Conservation (phyloP, 1,140 invertebrate genomes). For the Penaeus chinensis region DNA sequence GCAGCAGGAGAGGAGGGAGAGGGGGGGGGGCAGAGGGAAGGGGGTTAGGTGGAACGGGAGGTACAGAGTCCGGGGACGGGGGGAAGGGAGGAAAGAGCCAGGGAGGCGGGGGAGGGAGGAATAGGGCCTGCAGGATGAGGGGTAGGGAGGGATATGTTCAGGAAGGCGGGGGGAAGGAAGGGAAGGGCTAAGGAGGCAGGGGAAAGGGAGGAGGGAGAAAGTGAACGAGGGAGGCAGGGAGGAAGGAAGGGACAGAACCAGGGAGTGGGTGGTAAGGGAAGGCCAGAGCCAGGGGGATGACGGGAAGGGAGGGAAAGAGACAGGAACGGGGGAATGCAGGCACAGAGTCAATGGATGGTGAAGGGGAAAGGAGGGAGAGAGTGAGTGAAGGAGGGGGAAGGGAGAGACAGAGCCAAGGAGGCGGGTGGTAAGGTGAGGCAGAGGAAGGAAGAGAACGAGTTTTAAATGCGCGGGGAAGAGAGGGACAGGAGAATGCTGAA, state of each 20-base stretch:
- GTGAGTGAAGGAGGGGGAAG: neutral
- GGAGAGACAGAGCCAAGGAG: neutral
- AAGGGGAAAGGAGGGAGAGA: neutral
- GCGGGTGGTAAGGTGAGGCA: too few species aligned
- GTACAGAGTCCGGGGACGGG: neutral
- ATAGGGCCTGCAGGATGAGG: neutral
- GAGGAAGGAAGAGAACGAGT: too few species aligned
- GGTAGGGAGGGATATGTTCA: neutral
- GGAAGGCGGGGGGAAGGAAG: too few species aligned
- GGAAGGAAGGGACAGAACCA: neutral
- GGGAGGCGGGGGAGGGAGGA: too few species aligned
- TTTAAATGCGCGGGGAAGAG: too few species aligned
- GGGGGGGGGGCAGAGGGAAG: neutral
- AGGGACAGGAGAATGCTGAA: too few species aligned
- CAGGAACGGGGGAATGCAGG: neutral
- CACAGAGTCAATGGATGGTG: neutral
- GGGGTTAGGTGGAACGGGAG: neutral
- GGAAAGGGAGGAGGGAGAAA: neutral
- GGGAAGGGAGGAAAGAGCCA: too few species aligned
- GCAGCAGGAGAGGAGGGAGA: constrained; percentile 24
- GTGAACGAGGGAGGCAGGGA: neutral
- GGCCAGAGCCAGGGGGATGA: neutral
- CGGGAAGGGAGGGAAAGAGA: neutral
- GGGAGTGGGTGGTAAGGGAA: neutral
- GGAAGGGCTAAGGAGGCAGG: too few species aligned